A percentile compares a stretch with the other conserved stretches of the same genome.
These are phyloP conservation scores for Heterohyrax brucei DNA, from an alignment of 2,797 vertebrate genomes.

Conservation along the genomic window DNA sequence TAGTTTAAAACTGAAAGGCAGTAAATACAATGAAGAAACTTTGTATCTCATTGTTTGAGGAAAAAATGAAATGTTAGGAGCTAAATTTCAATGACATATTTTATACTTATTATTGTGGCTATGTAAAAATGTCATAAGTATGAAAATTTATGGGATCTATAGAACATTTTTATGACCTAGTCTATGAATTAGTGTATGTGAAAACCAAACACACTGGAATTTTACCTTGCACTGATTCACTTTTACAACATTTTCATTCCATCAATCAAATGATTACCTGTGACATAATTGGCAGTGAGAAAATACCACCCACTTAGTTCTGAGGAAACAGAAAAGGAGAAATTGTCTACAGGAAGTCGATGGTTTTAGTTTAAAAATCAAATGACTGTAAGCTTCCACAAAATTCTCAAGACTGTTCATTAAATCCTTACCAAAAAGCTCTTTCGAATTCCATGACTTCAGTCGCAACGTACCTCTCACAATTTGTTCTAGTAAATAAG, in stretches of 20 bases:
- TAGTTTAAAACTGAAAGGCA: slow-evolving; percentile 53
- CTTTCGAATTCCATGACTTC: not conserved
- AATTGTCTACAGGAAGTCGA: not conserved
- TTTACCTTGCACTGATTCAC: not conserved
- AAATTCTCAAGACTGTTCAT: not conserved
- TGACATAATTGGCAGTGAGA: not conserved
- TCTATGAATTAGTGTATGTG: slow-evolving; percentile 27
- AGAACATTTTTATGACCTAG: slow-evolving; percentile 49
- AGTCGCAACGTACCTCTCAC: not conserved
- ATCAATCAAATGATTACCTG: not conserved
- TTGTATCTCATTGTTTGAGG: slow-evolving; percentile 23
- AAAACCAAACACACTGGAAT: slow-evolving; percentile 11
- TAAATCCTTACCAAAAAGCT: not conserved
- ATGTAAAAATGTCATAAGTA: slow-evolving; percentile 33
- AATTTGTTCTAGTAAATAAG: not conserved
- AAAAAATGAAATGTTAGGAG: slow-evolving; percentile 52
- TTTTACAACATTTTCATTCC: not conserved
- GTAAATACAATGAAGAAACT: slow-evolving; percentile 50
- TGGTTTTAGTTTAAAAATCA: slow-evolving; percentile 12
- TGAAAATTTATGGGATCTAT: slow-evolving; percentile 38
- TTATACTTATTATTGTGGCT: slow-evolving; percentile 70
- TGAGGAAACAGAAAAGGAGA: not conserved
- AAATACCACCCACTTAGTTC: not conserved
- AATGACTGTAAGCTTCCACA: not conserved
- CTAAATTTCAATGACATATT: slow-evolving; percentile 43